Evolutionary conservation across 2,888 invertebrate species (phyloP), one percentile per base, ranked within the genome.

Genomic region (Barypeithes pellucidus): DNA sequence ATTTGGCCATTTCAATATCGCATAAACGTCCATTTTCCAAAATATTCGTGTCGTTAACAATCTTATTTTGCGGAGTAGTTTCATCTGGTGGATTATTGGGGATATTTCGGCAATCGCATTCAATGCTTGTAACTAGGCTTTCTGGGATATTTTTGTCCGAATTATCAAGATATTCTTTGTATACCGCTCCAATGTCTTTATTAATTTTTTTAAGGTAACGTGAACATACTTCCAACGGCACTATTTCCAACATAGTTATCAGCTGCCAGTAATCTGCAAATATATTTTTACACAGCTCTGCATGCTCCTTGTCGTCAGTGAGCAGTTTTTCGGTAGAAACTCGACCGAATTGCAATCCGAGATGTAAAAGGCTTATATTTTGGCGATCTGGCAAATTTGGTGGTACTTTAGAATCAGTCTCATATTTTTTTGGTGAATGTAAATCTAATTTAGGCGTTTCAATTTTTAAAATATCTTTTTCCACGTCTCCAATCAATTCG

Each of bases 191-290:
- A 24, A 50, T n/a, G 0, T 50, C 50, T 12, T 12, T 24, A 50
- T 4, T 50, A 24, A 50, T n/a, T 24, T n/a, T 12, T 50, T 24
- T 22, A 1, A 50, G 20, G 12, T 50, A 24, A 24, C 24, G 3
- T 24, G 24, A 50, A 24, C 50, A 50, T 50, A 24, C 50, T n/a
- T 50, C 24, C 20, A 50, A 9, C 8, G 50, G 50, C n/a, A 50
- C 12, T n/a, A 22, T 20, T 22, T 50, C 50, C 12, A 50, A 50
- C 22, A 20, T 50, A 50, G 22, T 22, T 22, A n/a, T n/a, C 50
- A 50, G 12, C n/a, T 22, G 24, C 9, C 24, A 4, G 24, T 20
- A 24, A 1, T 50, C 50, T 20, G 11, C 2, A 50, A 24, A 50
- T 50, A 50, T 22, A 3, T 50, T 11, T 50, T 50, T 50, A 24